These are phyloP conservation scores for Drosophila pruinosa DNA, from an alignment of 1,140 invertebrate species.

Conservation along the genomic window DNA sequence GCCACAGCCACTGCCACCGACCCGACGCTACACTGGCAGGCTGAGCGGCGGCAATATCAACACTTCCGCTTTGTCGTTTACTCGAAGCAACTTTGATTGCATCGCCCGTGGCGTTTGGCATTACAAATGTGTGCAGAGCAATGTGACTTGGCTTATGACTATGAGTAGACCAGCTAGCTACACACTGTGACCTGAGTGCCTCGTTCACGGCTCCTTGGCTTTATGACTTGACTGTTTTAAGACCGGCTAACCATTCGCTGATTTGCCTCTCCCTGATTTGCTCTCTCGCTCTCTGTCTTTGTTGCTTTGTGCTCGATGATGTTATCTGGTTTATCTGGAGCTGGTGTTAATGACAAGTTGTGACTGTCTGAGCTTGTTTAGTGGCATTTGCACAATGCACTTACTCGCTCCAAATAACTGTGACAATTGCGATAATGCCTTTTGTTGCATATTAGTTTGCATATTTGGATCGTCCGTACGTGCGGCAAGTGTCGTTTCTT, in stretches of 20 bases:
- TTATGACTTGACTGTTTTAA: constrained; percentile 34
- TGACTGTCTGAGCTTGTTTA: not conserved
- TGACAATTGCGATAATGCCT: constrained; percentile 30
- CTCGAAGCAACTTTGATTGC: constrained; percentile 58
- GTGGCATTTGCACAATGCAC: constrained; percentile 41
- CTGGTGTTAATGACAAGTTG: constrained; percentile 19
- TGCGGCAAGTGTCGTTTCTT: constrained; percentile 48
- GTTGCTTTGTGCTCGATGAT: not conserved
- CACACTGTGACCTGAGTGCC: constrained; percentile 11
- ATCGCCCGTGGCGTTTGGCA: constrained; percentile 47
- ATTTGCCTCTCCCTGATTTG: constrained; percentile 15
- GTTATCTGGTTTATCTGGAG: constrained; percentile 13
- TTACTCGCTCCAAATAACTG: constrained; percentile 38
- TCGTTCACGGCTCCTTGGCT: constrained; percentile 15
- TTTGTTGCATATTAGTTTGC: constrained; percentile 29
- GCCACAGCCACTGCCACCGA: not conserved
- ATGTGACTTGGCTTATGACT: constrained; percentile 57
- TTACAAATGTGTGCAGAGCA: constrained; percentile 36
- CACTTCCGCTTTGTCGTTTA: constrained; percentile 58
- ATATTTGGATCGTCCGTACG: constrained; percentile 47
- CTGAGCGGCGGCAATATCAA: constrained; percentile 67
- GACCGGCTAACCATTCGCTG: constrained; percentile 18
- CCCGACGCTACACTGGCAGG: constrained; percentile 11
- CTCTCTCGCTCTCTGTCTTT: constrained; percentile 36
- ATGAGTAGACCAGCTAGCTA: not conserved